Evolutionary conservation across 2,888 invertebrate species (phyloP), one percentile per base, ranked within the genome.

Genomic region (Reticulitermes lucifugus): DNA sequence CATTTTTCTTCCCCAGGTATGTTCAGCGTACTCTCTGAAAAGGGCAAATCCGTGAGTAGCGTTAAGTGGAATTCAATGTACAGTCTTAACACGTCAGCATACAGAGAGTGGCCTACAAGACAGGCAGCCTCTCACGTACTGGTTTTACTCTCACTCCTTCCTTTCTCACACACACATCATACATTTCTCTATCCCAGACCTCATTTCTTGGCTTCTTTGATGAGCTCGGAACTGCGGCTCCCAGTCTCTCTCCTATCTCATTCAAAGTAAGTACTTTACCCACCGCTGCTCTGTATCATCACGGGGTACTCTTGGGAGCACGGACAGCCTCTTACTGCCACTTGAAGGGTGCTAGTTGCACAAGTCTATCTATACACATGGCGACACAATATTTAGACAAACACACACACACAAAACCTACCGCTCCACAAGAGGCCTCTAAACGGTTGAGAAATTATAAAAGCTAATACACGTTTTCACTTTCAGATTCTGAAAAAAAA

Each of bases 41-140:
- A 65, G 65, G n/a, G 65, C 12, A 65, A 65, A n/a, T n/a, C 65
- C n/a, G 65, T 65, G 65, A 65, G n/a, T 4, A n/a, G 25, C 25
- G n/a, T 25, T 65, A 65, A 65, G 65, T 65, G 65, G 65, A 65
- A 25, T 65, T 65, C 65, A 65, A n/a, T 65, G 65, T 65, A 65
- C 25, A n/a, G 65, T 0, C 12, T 65, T n/a, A 65, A 65, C 25
- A 65, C 65, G 65, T 65, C 65, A 65, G 65, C 6, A n/a, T 25
- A 18, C 14, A 25, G 60, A 5, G 12, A 22, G 60, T 18, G 22
- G 21, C 18, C 9, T 25, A 25, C 12, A 7, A 65, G 65, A n/a
- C 65, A 65, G 25, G 25, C 65, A 18, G 55, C 4, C 18, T 55
- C 55, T 55, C 55, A 55, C 55, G 12, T 18, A 10, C 9, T 65